Percentiles rank a stretch among this genome's conserved stretches.
These are phyloP conservation scores for Gyrodactylus bullatarudis DNA, from an alignment of 1,140 invertebrate species.

Conservation along the genomic window DNA sequence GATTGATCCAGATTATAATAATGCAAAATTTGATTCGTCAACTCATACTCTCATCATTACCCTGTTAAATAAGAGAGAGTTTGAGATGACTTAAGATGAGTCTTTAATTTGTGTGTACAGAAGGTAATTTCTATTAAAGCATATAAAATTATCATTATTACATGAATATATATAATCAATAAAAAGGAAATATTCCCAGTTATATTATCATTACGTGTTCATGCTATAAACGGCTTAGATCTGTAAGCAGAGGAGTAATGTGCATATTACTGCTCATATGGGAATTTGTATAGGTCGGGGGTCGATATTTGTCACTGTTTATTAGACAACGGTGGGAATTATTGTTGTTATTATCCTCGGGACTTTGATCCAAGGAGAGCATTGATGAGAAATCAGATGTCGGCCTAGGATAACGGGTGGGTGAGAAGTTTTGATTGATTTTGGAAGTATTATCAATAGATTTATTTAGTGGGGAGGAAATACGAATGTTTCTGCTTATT, in stretches of 20 bases:
- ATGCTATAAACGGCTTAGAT: not conserved
- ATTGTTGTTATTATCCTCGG: not conserved
- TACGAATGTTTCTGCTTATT: no score
- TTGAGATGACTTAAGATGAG: not conserved
- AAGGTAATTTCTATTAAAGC: not conserved
- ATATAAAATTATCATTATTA: not conserved
- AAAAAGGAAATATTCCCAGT: not conserved
- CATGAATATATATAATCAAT: not conserved
- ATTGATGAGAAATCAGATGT: not conserved
- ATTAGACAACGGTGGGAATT: no score
- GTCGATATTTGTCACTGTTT: no score
- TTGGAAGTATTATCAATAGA: no score
- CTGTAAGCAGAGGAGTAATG: not conserved
- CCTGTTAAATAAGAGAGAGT: not conserved
- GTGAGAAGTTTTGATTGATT: no score
- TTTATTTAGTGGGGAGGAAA: no score
- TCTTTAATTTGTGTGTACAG: not conserved
- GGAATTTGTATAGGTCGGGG: no score
- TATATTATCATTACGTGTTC: no score
- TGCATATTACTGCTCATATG: not conserved
- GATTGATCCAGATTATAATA: not conserved
- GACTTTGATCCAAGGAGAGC: not conserved
- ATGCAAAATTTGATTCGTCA: not conserved
- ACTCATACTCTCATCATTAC: not conserved
- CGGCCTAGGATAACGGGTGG: not conserved